Evolutionary conservation across 2,888 invertebrate genomes (phyloP).

Genomic region (Orthosia cruda): DNA sequence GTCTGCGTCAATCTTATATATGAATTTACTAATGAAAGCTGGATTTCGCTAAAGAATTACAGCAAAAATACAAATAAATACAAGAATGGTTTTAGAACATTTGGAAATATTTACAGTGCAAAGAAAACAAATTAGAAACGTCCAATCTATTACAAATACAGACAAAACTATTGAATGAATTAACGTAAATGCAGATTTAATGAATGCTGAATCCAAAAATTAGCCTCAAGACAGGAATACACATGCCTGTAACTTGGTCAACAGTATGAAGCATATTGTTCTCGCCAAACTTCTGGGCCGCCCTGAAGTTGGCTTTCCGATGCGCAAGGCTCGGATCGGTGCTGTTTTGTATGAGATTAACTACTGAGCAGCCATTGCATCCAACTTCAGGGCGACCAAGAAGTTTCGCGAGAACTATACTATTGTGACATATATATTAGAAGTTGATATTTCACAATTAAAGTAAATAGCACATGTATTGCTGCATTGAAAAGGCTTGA

Average conservation of each 20-base stretch:
- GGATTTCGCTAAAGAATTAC: conserved; percentile 24
- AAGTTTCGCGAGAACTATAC: neutral
- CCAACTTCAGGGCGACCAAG: no score
- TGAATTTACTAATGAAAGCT: conserved; percentile 45
- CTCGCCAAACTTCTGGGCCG: no score
- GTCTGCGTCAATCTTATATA: conserved; percentile 43
- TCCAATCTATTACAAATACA: conserved; percentile 29
- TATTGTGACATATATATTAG: neutral
- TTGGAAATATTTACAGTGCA: conserved; percentile 50
- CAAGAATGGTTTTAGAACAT: conserved; percentile 6
- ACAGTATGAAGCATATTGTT: neutral
- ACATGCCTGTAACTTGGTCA: neutral
- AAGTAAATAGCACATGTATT: conserved; percentile 6
- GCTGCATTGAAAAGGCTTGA: conserved; percentile 5
- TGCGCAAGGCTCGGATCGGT: no score
- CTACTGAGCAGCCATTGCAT: no score
- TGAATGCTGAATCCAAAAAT: conserved; percentile 31
- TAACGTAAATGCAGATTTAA: conserved; percentile 22
- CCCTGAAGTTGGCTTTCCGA: no score
- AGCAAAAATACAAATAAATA: conserved; percentile 41
- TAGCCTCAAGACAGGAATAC: conserved; percentile 1
- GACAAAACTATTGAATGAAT: conserved; percentile 51
- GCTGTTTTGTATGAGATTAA: no score
- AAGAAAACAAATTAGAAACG: conserved; percentile 36
- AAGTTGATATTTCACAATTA: neutral